These are phyloP conservation scores for Mungos mungo DNA, from an alignment of 2,113 vertebrate genomes.

Conservation along the genomic window DNA sequence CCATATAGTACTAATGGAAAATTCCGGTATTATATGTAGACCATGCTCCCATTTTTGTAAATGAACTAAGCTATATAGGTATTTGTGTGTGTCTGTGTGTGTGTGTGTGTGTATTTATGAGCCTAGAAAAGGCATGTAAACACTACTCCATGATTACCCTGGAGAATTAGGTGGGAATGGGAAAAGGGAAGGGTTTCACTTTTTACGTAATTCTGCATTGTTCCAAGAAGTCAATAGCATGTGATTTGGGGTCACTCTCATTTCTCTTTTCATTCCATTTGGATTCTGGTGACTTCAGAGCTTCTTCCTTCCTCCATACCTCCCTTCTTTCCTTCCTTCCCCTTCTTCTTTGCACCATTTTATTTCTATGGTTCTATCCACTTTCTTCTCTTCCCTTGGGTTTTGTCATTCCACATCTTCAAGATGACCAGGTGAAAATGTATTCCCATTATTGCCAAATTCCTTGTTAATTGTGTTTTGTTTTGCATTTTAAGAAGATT, in stretches of 20 bases:
- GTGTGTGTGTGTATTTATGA: too few relatives aligned
- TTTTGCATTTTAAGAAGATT: background rate
- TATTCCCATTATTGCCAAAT: background rate
- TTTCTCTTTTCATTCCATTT: background rate
- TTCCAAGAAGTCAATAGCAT: background rate
- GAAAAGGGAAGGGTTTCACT: background rate
- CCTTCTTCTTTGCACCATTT: background rate
- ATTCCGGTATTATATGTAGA: background rate
- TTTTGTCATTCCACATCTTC: background rate
- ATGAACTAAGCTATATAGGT: background rate
- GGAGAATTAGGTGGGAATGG: background rate
- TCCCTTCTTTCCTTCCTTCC: too few relatives aligned
- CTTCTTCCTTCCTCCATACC: background rate
- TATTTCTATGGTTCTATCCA: background rate
- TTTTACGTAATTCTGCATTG: background rate
- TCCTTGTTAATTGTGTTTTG: background rate
- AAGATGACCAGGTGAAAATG: background rate
- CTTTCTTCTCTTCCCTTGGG: background rate
- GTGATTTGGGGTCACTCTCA: background rate
- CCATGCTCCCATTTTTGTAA: background rate
- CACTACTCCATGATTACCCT: background rate
- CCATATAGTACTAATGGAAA: background rate
- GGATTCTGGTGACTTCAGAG: background rate
- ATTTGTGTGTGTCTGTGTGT: background rate
- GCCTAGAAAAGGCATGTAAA: background rate